These are phyloP conservation scores for Tiliqua scincoides DNA, from an alignment of 2,113 vertebrate species.

Conservation along the genomic window DNA sequence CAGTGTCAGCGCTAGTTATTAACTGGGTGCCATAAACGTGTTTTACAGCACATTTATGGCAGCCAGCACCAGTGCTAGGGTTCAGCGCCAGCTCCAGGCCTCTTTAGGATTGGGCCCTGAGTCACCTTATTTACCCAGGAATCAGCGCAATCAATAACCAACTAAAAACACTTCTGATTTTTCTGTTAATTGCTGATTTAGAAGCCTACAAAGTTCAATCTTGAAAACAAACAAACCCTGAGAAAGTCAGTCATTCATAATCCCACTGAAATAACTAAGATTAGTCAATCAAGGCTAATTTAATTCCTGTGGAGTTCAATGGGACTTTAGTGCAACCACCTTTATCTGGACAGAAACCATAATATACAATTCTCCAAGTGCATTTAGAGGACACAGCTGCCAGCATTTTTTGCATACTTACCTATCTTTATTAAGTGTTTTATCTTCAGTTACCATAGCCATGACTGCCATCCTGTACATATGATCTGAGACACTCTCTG, in stretches of 20 bases:
- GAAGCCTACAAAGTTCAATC: not conserved
- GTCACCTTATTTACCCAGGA: not conserved
- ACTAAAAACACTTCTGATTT: not conserved
- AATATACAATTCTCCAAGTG: not conserved
- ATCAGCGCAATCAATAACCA: not conserved
- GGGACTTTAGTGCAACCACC: not conserved
- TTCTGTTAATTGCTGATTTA: not conserved
- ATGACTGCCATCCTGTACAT: slow-evolving; percentile 99
- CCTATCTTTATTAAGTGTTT: slow-evolving; percentile 89
- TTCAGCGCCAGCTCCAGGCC: no score
- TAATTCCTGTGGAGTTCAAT: not conserved
- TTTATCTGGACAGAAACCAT: not conserved
- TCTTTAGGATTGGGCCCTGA: no score
- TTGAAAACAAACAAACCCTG: not conserved
- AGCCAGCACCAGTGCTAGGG: no score
- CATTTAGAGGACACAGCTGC: accelerated
- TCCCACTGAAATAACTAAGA: not conserved
- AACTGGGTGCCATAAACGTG: no score
- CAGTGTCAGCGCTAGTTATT: no score
- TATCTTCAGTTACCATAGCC: slow-evolving; percentile 89
- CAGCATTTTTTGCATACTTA: slow-evolving; percentile 51
- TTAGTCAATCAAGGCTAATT: not conserved
- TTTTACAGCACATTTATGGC: no score
- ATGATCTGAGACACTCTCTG: slow-evolving; percentile 96
- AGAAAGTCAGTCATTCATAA: not conserved